These are phyloP conservation scores for Telenomus remus DNA, from an alignment of 1,140 invertebrate genomes.

Conservation along the genomic window DNA sequence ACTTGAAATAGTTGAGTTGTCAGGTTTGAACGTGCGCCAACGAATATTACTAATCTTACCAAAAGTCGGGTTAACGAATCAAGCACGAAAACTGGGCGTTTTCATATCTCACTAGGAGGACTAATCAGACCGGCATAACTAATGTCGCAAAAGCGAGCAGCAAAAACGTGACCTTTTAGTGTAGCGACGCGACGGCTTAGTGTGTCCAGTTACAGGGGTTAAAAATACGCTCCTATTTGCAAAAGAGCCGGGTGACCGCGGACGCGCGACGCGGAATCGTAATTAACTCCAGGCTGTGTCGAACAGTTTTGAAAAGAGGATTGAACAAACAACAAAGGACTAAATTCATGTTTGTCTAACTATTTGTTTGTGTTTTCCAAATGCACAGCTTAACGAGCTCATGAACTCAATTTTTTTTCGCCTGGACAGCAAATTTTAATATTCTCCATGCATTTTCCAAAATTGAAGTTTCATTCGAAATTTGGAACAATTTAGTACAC, in stretches of 20 bases:
- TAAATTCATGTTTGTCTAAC: not conserved
- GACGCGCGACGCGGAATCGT: conserved; percentile 43
- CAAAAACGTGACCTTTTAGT: conserved; percentile 29
- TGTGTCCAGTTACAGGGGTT: conserved; percentile 28
- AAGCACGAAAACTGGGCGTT: too few relatives aligned
- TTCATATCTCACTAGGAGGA: conserved; percentile 20
- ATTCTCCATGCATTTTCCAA: too few relatives aligned
- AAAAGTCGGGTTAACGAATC: too few relatives aligned
- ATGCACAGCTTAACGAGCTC: too few relatives aligned
- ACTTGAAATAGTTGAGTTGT: not conserved
- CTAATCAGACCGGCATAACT: conserved; percentile 29
- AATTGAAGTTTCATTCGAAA: too few relatives aligned
- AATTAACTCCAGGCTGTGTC: conserved; percentile 47
- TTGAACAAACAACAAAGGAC: conserved; percentile 25
- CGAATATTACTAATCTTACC: too few relatives aligned
- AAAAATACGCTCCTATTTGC: conserved; percentile 25
- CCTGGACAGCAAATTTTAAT: too few relatives aligned
- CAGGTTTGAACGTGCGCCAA: too few relatives aligned
- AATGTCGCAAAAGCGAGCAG: not conserved
- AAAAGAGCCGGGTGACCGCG: conserved; percentile 19
- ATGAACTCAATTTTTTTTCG: not conserved
- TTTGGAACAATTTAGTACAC: too few relatives aligned
- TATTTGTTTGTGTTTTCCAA: too few relatives aligned
- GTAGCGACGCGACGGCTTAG: conserved; percentile 1
- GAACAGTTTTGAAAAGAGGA: not conserved